Conservation (phyloP, 2,888 invertebrate genomes). For the Creontiades dilutus region DNA sequence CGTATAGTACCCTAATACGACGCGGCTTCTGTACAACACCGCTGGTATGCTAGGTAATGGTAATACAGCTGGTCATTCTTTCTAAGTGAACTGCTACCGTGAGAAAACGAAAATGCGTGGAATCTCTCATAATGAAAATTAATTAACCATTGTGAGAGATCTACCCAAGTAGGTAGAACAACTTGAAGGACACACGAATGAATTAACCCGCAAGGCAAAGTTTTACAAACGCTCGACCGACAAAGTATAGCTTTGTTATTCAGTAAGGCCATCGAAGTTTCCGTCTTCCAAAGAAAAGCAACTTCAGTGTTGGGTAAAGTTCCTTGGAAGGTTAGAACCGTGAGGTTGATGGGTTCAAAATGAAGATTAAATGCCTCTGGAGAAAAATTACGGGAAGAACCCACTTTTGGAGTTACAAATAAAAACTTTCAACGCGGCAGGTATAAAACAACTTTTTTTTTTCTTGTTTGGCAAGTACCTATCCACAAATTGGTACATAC, state of each 20-base stretch:
- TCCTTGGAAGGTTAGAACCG: slow-evolving; percentile 37
- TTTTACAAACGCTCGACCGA: not conserved
- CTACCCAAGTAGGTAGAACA: not conserved
- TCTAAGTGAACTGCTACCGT: too few relatives aligned
- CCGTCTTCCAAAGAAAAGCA: slow-evolving; percentile 11
- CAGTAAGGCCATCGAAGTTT: slow-evolving; percentile 50
- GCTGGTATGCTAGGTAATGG: too few relatives aligned
- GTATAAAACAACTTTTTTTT: slow-evolving; percentile 48
- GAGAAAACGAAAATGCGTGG: too few relatives aligned
- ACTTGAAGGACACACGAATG: not conserved
- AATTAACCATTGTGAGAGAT: too few relatives aligned
- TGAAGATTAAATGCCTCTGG: slow-evolving; percentile 64
- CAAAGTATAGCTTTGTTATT: slow-evolving; percentile 43
- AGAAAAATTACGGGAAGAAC: slow-evolving; percentile 58
- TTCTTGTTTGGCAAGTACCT: not conserved
- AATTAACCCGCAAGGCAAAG: not conserved
- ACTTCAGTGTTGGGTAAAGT: slow-evolving; percentile 40
- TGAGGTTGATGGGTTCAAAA: slow-evolving; percentile 58
- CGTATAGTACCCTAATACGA: too few relatives aligned
- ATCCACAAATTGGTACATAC: not conserved
- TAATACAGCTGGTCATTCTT: too few relatives aligned
- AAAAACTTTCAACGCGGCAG: slow-evolving; percentile 63
- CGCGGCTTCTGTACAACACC: too few relatives aligned
- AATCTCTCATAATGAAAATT: too few relatives aligned
- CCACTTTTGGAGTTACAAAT: slow-evolving; percentile 26